Conservation (phyloP, 2,113 vertebrate species). For the Sylvietta virens region DNA sequence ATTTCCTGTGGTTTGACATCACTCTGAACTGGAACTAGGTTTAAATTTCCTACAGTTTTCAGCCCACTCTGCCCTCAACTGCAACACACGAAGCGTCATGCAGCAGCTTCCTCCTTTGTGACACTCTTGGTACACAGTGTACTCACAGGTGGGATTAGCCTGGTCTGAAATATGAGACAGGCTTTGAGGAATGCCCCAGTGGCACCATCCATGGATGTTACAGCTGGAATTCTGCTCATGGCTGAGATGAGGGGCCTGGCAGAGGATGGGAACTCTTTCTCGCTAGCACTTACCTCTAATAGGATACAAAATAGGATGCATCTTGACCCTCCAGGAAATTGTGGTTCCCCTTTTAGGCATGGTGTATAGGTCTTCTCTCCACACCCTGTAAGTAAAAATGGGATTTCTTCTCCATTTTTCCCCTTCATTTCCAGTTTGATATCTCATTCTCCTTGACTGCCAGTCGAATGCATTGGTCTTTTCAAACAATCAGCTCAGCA, state of each 20-base stretch:
- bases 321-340: neutral
- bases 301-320: neutral
- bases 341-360: neutral
- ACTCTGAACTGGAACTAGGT: constrained; percentile 32
- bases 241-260: neutral
- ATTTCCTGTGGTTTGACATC: constrained; percentile 64
- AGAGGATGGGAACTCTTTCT: neutral
- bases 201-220: neutral
- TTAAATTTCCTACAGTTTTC: constrained; percentile 25
- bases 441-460: neutral
- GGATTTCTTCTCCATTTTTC: neutral
- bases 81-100: neutral
- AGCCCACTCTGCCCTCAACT: neutral
- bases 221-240: neutral
- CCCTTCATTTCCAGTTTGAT: neutral
- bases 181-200: neutral
- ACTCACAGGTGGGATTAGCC: neutral
- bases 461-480: neutral
- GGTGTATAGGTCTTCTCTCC: neutral
- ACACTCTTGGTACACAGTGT: fast-evolving
- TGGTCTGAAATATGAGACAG: neutral
- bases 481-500: neutral
- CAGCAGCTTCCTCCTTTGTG: neutral
- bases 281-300: neutral
- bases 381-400: neutral